Base-by-base conservation (phyloP, 2,113 vertebrate genomes). In the Hiodon alosoides region DNA sequence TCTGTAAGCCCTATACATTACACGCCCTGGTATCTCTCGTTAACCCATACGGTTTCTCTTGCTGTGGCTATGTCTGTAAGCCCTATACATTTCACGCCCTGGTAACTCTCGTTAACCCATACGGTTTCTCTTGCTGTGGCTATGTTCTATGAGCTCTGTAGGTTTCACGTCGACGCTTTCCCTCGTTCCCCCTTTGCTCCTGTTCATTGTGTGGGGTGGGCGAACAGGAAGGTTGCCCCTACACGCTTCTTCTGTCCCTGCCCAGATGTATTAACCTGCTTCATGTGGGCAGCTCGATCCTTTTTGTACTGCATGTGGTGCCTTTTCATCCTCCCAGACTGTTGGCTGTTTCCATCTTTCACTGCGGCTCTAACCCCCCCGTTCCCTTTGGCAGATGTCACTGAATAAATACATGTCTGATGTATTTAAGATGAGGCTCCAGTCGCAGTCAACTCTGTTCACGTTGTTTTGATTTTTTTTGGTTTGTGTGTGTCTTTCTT, bases 401-500 rank as follows among this genome's bases (percentile, higher is more conserved):
- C 31, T 31, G 31, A 31, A 31, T 31, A 31, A 31, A 31, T 31
- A 6, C 31, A 60, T 59, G 59, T 16, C 58, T 60, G 55, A 55
- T 60, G 17, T 54, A 4, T 60, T 47, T 60, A 47, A 58, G 47
- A 47, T 59, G 70, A 46, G 57, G 11, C 8, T 61, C n/a, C n/a
- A 47, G 48, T 73, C 67, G 11, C 76, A n/a, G 60, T 31, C 65
- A 31, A 31, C 31, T 31, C 31, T 31, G 31, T 31, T 31, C 31
- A 31, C 31, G 31, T 31, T 31, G 31, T 31, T 31, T 31, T 31
- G 31, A 2, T 31, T 31, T 31, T 31, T 17, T 5, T 62, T 17
- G 51, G 77, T 10, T 64, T 67, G 71, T 31, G 31, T 31, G 9
- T n/a, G 74, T 67, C 79, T 74, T 72, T 58, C 67, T 31, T n/a